Percentiles rank a stretch among this genome's conserved stretches.
phyloP scores from a whole-genome alignment of 2,888 invertebrate genomes.

The Saturnia pavonia region DNA sequence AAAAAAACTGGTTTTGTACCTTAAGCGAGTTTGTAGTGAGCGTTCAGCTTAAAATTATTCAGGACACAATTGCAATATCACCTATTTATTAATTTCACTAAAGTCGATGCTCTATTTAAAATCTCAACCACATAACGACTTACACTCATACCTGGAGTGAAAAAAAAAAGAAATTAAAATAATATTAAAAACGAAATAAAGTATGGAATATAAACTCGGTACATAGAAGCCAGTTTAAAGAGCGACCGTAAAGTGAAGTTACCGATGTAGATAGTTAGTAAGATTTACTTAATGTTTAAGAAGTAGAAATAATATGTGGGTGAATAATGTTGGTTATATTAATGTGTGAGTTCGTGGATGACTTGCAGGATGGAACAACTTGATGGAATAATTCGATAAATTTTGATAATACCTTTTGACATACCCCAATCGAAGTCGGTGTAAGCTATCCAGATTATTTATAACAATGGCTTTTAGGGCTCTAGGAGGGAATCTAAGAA shows the following conservation, averaged over 20 bases:
- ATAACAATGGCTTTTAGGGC: neutral
- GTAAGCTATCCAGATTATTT: neutral
- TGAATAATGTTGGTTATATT: neutral
- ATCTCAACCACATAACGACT: conserved; percentile 74
- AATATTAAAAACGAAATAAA: conserved; percentile 16
- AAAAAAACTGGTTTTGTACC: neutral
- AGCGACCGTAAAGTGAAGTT: conserved; percentile 16
- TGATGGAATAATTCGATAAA: neutral
- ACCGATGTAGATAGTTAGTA: conserved; percentile 11
- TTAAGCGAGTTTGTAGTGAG: neutral
- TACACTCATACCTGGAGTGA: conserved; percentile 76
- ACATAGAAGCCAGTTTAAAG: conserved; percentile 9
- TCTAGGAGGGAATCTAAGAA: neutral
- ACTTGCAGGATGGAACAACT: neutral
- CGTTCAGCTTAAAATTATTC: neutral
- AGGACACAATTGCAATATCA: conserved; percentile 65
- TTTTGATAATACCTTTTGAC: neutral
- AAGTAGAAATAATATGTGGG: no score
- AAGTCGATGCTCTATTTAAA: conserved; percentile 42
- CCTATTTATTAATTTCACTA: conserved; percentile 46
- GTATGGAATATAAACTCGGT: conserved; percentile 24
- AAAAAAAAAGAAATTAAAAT: conserved; percentile 43
- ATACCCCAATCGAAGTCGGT: neutral
- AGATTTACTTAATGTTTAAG: no score
- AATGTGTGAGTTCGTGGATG: neutral